Base-by-base conservation (phyloP, 2,113 vertebrate genomes). In the Antechinus stuartii region DNA sequence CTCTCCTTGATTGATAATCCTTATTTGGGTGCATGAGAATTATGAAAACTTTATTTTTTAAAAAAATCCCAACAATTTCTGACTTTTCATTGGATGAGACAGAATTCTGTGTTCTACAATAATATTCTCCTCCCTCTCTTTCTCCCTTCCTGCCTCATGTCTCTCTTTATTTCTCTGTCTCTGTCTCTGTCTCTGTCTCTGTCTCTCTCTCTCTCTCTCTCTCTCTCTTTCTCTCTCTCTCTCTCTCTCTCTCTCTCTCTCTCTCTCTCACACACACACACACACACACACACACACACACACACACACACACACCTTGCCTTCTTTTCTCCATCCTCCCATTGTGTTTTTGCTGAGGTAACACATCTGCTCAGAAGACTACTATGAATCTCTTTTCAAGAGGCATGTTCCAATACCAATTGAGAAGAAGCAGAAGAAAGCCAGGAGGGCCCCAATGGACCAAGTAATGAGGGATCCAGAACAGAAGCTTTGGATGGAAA, bases 11-110 rank as follows among this genome's bases (percentile, higher is more conserved):
- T 0, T 2, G 22, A 5, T 9, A 50, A 68, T 68, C 46, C 25
- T n/a, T 1, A n/a, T 25, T 42, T 54, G 68, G 14, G 1, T 0
- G 0, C 14, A 35, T 16, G 30, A 16, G 46, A 90, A n/a, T 6
- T 26, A 90, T 8, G 84, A 54, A 68, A 25, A 47, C 24, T 2
- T 49, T 4, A 0, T 42, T 53, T 22, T 42, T 53, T 22, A 12
- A n/a, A 12, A 53, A 53, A n/a, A n/a, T 10, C 50, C 50, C 50
- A 26, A 35, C 25, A 47, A 92, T 26, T 57, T 91, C 27, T 50
- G 8, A 89, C 8, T 46, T 3, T 49, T 16, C 2, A 11, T 8
- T 26, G 26, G 16, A 89, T 24, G 49, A 57, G 11, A 54, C 9
- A 35, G 53, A 30, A 22, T 11, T 9, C 89, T 1, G 0, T 56